phyloP scores from a whole-genome alignment of 2,888 invertebrate genomes.

The Gortyna flavago region DNA sequence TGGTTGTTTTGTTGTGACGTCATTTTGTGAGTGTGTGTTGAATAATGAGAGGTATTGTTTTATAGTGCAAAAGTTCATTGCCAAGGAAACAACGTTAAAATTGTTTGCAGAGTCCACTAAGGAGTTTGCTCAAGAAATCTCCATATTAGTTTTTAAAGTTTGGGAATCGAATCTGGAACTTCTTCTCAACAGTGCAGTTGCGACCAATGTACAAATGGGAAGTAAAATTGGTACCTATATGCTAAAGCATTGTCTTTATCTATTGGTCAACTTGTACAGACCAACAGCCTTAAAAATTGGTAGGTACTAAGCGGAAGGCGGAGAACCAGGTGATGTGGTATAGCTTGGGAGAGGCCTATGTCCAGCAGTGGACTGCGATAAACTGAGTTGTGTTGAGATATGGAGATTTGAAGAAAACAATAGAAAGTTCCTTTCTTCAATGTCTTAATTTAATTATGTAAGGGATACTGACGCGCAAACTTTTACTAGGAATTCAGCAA shows the following conservation, averaged over 20 bases:
- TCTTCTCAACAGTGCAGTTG: not conserved
- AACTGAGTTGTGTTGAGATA: not conserved
- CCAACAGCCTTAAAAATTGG: not conserved
- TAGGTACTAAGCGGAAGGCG: not conserved
- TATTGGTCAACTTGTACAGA: too few species aligned
- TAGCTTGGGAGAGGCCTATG: not conserved
- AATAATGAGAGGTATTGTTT: not conserved
- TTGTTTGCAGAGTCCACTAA: too few species aligned
- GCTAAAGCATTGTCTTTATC: not conserved
- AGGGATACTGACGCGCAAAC: not conserved
- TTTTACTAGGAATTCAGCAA: not conserved
- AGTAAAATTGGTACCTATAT: not conserved
- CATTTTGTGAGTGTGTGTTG: constrained; percentile 9
- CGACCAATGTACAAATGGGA: not conserved
- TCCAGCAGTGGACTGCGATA: not conserved
- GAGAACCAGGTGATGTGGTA: not conserved
- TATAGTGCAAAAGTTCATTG: not conserved
- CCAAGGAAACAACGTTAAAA: not conserved
- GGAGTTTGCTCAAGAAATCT: not conserved
- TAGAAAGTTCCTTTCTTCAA: not conserved
- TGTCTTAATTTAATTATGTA: not conserved
- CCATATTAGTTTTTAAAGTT: not conserved
- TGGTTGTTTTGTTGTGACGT: constrained; percentile 23
- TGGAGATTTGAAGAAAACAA: not conserved
- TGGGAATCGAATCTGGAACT: not conserved